Evolutionary conservation across 2,888 invertebrate genomes (phyloP).

Genomic region (Labia minor): DNA sequence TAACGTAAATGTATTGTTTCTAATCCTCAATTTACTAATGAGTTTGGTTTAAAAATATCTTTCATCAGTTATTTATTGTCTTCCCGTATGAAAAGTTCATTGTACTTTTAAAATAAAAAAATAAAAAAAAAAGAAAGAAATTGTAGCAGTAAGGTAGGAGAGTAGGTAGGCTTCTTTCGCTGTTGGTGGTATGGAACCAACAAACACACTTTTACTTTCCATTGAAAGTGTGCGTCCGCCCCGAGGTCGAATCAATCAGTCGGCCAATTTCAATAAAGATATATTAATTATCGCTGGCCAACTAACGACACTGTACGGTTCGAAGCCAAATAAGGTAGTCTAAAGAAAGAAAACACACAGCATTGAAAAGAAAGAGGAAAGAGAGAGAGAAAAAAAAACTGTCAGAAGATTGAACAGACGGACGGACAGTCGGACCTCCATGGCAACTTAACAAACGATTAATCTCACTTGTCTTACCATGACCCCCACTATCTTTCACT

Average conservation of each 20-base stretch:
- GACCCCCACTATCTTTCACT: neutral
- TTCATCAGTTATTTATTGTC: too few species aligned
- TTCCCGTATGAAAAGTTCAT: too few species aligned
- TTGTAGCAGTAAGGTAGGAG: too few species aligned
- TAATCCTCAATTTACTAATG: too few species aligned
- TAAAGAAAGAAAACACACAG: neutral
- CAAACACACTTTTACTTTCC: constrained; percentile 2
- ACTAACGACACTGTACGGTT: neutral
- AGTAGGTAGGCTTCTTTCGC: neutral
- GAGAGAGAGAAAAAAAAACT: neutral
- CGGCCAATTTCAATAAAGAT: constrained; percentile 13
- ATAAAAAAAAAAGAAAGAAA: too few species aligned
- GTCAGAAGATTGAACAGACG: neutral
- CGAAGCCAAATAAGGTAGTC: neutral
- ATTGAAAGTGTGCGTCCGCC: neutral
- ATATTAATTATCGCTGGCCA: neutral
- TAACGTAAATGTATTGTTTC: too few species aligned
- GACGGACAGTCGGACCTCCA: neutral
- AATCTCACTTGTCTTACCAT: neutral
- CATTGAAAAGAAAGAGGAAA: neutral
- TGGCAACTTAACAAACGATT: constrained; percentile 13
- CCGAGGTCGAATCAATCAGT: constrained; percentile 13
- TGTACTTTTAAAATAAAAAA: too few species aligned
- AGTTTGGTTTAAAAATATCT: too few species aligned
- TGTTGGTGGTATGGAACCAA: neutral